Evolutionary conservation across 2,113 vertebrate genomes (phyloP).

Genomic region (Ibidorhyncha struthersii): DNA sequence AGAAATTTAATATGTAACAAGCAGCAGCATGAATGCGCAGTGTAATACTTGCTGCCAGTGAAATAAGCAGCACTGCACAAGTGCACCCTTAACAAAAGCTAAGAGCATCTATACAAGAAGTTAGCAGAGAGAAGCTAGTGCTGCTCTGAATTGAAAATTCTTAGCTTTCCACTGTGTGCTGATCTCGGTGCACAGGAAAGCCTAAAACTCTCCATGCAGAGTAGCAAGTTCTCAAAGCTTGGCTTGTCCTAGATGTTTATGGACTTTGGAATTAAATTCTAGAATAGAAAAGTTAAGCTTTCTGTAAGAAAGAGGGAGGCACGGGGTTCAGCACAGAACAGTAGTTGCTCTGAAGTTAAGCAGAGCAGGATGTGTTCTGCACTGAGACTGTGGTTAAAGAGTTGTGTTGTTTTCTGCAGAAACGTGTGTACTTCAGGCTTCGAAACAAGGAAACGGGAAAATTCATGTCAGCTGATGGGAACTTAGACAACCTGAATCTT

Average conservation of each 20-base stretch:
- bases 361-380: not conserved
- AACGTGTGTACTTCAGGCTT: conserved; percentile 84
- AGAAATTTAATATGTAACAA: not conserved
- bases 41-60: not conserved
- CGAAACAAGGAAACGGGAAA: conserved; percentile 84
- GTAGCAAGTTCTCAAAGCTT: not conserved
- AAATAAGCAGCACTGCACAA: not conserved
- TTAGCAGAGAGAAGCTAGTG: not conserved
- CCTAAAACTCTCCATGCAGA: not conserved
- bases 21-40: not conserved
- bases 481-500: conserved; percentile 90
- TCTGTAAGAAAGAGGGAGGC: not conserved
- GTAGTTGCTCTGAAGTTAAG: not conserved
- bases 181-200: not conserved
- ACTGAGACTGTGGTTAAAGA: not conserved
- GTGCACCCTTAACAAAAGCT: not conserved
- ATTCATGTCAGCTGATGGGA: conserved; percentile 86
- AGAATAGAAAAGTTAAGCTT: not conserved
- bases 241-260: not conserved
- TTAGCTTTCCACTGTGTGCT: not conserved
- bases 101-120: not conserved
- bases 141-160: not conserved
- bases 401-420: conserved; percentile 72
- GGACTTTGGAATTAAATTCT: not conserved
- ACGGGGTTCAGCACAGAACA: not conserved